phyloP scores from a whole-genome alignment of 2,113 vertebrate species.

The Elgaria multicarinata region DNA sequence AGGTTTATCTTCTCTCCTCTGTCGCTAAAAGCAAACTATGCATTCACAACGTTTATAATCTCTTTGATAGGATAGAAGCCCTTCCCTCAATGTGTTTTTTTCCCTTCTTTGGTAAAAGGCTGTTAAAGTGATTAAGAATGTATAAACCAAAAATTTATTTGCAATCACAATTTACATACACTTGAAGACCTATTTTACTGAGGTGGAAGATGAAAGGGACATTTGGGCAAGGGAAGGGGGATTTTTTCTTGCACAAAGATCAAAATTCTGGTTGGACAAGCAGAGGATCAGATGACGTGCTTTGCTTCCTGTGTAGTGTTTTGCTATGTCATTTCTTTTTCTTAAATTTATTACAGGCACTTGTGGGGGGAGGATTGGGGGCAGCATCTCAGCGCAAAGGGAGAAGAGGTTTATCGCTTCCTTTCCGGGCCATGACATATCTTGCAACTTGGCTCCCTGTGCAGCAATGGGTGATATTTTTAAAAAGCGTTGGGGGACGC shows the following conservation, averaged over 20 bases:
- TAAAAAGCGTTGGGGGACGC: too few relatives aligned
- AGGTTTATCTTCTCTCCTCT: not conserved
- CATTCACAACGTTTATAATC: not conserved
- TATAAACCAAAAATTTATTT: not conserved
- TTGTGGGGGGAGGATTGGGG: not conserved
- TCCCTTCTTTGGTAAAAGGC: not conserved
- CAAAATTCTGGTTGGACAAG: not conserved
- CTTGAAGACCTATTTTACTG: not conserved
- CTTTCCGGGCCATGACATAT: too few relatives aligned
- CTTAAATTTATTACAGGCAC: not conserved
- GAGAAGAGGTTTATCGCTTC: not conserved
- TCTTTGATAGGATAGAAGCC: not conserved
- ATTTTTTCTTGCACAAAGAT: not conserved
- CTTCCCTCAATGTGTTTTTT: not conserved
- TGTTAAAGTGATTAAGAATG: not conserved
- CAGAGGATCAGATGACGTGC: too few relatives aligned
- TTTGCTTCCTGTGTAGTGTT: not conserved
- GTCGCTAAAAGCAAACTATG: constrained; percentile 12
- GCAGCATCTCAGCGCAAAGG: not conserved
- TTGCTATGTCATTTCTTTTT: not conserved
- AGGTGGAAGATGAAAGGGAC: not conserved
- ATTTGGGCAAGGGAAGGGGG: not conserved
- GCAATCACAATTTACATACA: not conserved
- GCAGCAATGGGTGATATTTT: not conserved
- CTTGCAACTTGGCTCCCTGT: not conserved